These are phyloP conservation scores for Abramis brama DNA, from an alignment of 2,113 vertebrate genomes.

Conservation along the genomic window DNA sequence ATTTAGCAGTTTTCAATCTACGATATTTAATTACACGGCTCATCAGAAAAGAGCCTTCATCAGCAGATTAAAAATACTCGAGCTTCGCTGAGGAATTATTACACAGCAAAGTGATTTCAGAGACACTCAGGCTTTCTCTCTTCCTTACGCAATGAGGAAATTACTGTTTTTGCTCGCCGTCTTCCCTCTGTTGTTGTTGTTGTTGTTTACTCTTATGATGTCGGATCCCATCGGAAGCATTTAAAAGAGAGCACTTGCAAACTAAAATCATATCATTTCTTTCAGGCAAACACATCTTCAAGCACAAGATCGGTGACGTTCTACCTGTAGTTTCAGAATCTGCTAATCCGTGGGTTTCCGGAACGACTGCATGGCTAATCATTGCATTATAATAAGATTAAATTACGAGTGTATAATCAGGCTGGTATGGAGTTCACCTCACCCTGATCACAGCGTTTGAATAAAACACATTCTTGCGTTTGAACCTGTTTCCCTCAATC, in stretches of 20 bases:
- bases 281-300: background rate
- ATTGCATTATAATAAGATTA: background rate
- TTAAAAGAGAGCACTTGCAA: background rate
- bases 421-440: background rate
- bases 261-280: background rate
- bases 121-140: background rate
- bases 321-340: background rate
- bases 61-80: conserved; percentile 36
- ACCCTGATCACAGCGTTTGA: background rate
- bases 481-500: too few relatives aligned
- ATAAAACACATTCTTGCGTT: background rate
- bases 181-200: background rate
- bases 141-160: conserved; percentile 40
- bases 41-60: conserved; percentile 38
- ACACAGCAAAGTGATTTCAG: conserved; percentile 46
- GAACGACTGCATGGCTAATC: background rate
- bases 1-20: background rate
- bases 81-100: conserved; percentile 37
- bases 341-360: background rate
- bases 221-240: background rate
- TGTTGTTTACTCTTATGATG: conserved; percentile 6
- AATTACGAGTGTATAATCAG: background rate
- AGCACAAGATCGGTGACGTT: background rate
- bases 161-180: conserved; percentile 17
- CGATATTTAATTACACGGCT: conserved; percentile 47